A percentile compares a stretch with the other conserved stretches of the same genome.
These are phyloP conservation scores for Clistopyga incitator DNA, from an alignment of 2,888 invertebrate genomes.

Conservation along the genomic window DNA sequence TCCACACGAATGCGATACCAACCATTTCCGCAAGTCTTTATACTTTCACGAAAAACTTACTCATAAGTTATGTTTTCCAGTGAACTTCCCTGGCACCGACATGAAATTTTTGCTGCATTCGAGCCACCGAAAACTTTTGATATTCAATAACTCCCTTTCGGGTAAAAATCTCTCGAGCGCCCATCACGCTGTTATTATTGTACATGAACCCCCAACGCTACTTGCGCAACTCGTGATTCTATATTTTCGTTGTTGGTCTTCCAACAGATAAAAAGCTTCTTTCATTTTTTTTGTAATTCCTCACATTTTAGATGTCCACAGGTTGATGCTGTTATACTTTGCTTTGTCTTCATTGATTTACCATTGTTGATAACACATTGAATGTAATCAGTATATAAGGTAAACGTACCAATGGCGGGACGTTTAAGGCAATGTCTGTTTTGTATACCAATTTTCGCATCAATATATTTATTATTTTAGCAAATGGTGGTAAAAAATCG, in stretches of 20 bases:
- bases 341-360: conserved; percentile 41
- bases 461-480: no score
- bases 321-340: background rate
- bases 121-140: conserved; percentile 76
- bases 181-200: background rate
- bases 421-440: no score
- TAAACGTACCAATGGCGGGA: no score
- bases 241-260: conserved; percentile 70
- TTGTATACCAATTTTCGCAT: no score
- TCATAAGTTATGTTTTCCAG: conserved; percentile 82
- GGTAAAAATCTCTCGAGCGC: conserved; percentile 49
- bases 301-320: no score
- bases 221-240: conserved; percentile 57
- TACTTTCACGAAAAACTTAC: conserved; percentile 74
- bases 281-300: no score
- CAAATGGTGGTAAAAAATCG: no score
- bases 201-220: background rate
- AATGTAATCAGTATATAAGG: conserved; percentile 42
- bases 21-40: conserved; percentile 51
- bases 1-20: conserved; percentile 41
- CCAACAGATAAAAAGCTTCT: conserved; percentile 69
- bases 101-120: conserved; percentile 69
- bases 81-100: conserved; percentile 81
- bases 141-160: conserved; percentile 80
- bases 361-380: conserved; percentile 31